Evolutionary conservation across 2,797 vertebrate species (phyloP), one percentile per base, ranked within the genome.

Genomic region (Anguilla anguilla): DNA sequence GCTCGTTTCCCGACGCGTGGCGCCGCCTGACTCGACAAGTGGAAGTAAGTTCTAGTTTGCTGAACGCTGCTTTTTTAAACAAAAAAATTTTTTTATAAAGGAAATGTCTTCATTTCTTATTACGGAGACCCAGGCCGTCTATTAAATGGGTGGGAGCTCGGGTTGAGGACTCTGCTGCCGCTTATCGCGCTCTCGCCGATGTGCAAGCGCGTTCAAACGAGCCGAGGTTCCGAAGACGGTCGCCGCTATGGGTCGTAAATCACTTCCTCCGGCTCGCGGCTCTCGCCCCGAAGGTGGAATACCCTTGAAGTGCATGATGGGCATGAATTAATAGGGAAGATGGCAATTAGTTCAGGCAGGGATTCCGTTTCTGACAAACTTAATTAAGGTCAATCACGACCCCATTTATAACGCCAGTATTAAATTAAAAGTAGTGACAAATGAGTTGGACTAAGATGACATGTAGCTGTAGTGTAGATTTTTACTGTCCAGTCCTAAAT

Each of bases 51-150:
- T 67, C 59, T n/a, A 19, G 84, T 69, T 35, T 28, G 43, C 57
- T 84, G 83, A 59, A 31, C 13, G 22, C 10, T 57, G 25, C n/a
- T 84, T 84, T 84, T 84, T n/a, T n/a, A n/a, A n/a, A n/a, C n/a
- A n/a, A n/a, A n/a, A n/a, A n/a, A n/a, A n/a, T n/a, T 43, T 43
- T 43, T 43, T 4, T 43, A 43, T 43, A 43, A 53, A 84, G 51
- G 28, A 39, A 5, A 6, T 25, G 39, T 3, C 59, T 84, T 84
- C 1, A 82, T 84, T 84, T n/a, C 22, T 84, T 84, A n/a, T 46
- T 25, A 49, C 59, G 17, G 59, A 25, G 59, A 22, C 1, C 3
- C 19, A 19, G 22, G 17, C 64, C 15, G 28, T 17, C 64, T 10
- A 49, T 83, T 83, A 53, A 53, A 49, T 53, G 43, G 81, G 17